Percentiles rank a stretch among this genome's conserved stretches.
phyloP scores from a whole-genome alignment of 1,140 invertebrate genomes.

The Monomorium pharaonis region DNA sequence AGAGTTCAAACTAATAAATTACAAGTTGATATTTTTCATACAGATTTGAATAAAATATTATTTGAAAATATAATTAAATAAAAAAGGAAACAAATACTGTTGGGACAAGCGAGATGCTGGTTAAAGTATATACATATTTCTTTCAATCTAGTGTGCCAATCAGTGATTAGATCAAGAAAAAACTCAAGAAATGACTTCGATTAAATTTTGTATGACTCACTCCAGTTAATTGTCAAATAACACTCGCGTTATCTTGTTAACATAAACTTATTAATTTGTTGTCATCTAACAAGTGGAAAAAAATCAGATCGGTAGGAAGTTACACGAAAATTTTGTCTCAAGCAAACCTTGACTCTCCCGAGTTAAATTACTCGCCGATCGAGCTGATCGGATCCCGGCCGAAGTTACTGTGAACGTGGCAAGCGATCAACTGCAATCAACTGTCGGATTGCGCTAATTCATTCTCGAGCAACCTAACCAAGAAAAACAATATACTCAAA shows the following conservation, averaged over 20 bases:
- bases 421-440: background rate
- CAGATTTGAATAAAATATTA: too few species aligned
- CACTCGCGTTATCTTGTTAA: background rate
- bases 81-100: background rate
- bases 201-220: background rate
- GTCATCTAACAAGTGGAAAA: background rate
- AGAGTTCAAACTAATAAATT: too few species aligned
- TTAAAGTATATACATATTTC: background rate
- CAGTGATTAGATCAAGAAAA: background rate
- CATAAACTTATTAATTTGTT: background rate
- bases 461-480: constrained; percentile 63
- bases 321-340: background rate
- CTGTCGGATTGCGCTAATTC: constrained; percentile 49
- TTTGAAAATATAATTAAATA: background rate
- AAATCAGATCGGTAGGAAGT: background rate
- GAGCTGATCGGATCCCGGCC: background rate
- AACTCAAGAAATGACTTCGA: background rate
- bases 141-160: background rate
- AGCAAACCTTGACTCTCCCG: background rate
- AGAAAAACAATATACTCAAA: constrained; percentile 63
- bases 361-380: background rate
- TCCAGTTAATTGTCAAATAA: background rate
- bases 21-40: too few species aligned
- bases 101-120: background rate
- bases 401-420: background rate